A percentile compares a stretch with the other conserved stretches of the same genome.
These are phyloP conservation scores for Teinopalpus imperialis DNA, from an alignment of 2,888 invertebrate genomes.

Conservation along the genomic window DNA sequence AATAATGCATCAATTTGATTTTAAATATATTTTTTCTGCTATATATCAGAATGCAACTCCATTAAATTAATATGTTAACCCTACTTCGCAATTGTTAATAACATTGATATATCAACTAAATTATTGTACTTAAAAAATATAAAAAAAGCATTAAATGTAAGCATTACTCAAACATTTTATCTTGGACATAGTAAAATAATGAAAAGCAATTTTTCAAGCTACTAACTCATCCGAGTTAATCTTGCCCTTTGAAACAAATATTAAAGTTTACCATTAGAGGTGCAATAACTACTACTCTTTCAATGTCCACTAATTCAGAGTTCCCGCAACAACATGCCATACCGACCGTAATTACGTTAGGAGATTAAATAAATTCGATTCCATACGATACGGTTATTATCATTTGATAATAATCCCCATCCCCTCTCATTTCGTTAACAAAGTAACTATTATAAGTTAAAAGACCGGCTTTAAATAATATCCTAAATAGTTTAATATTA, in stretches of 20 bases:
- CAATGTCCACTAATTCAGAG: conserved; percentile 8
- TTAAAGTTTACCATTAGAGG: conserved; percentile 23
- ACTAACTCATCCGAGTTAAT: too few species aligned
- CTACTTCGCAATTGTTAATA: too few species aligned
- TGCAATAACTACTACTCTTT: conserved; percentile 14
- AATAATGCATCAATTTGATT: too few species aligned
- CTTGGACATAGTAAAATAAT: too few species aligned
- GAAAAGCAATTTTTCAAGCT: too few species aligned
- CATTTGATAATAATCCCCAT: conserved; percentile 23
- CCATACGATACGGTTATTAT: conserved; percentile 23
- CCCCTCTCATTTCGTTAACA: conserved; percentile 12
- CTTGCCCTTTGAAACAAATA: conserved; percentile 2
- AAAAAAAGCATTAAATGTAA: too few species aligned
- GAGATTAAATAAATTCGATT: conserved; percentile 17
- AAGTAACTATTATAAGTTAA: conserved; percentile 7
- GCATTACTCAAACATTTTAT: too few species aligned
- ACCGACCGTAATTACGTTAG: conserved; percentile 13
- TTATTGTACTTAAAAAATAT: too few species aligned
- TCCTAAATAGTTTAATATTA: neutral
- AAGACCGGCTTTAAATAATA: conserved; percentile 1
- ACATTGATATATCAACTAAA: too few species aligned
- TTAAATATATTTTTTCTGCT: too few species aligned
- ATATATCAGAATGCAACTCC: too few species aligned
- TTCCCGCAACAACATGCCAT: conserved; percentile 26
- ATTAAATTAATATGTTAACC: too few species aligned